A percentile compares a stretch with the other conserved stretches of the same genome.
Evolutionary conservation across 2,797 vertebrate species (phyloP).

Genomic region (Epinephelus coioides): DNA sequence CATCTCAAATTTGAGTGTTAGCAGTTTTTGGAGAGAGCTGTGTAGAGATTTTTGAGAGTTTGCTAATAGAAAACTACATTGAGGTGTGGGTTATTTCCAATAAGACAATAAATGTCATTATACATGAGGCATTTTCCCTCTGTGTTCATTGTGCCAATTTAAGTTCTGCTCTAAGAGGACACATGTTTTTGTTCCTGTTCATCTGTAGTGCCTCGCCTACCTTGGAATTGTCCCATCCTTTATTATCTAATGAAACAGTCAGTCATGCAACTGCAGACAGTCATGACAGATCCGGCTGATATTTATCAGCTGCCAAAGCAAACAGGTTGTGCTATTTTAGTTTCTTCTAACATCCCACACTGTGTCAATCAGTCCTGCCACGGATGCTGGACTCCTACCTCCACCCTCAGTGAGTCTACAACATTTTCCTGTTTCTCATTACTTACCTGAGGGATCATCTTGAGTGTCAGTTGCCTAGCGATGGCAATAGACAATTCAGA

Average conservation of each 20-base stretch:
- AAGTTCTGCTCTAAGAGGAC: too few relatives aligned
- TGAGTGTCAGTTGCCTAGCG: conserved; percentile 88
- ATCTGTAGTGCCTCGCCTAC: neutral
- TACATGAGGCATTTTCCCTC: too few relatives aligned
- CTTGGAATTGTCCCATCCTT: neutral
- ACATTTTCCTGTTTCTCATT: neutral
- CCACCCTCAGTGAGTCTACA: neutral
- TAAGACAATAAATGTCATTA: too few relatives aligned
- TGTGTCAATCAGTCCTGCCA: neutral
- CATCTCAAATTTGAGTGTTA: too few relatives aligned
- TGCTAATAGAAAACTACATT: too few relatives aligned
- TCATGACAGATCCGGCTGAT: neutral
- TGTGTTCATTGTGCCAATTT: too few relatives aligned
- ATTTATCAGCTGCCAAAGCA: neutral
- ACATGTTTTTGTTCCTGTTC: neutral
- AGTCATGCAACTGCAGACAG: neutral
- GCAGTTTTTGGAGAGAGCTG: too few relatives aligned
- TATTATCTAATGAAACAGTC: too few relatives aligned
- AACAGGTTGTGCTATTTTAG: conserved; percentile 19
- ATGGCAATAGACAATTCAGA: conserved; percentile 90
- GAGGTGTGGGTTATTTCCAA: too few relatives aligned
- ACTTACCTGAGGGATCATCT: conserved; percentile 90
- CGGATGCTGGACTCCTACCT: neutral
- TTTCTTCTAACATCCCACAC: neutral
- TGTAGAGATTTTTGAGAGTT: too few relatives aligned